Evolutionary conservation across 2,797 vertebrate genomes (phyloP), one percentile per base, ranked within the genome.

Genomic region (Botia kubotai): DNA sequence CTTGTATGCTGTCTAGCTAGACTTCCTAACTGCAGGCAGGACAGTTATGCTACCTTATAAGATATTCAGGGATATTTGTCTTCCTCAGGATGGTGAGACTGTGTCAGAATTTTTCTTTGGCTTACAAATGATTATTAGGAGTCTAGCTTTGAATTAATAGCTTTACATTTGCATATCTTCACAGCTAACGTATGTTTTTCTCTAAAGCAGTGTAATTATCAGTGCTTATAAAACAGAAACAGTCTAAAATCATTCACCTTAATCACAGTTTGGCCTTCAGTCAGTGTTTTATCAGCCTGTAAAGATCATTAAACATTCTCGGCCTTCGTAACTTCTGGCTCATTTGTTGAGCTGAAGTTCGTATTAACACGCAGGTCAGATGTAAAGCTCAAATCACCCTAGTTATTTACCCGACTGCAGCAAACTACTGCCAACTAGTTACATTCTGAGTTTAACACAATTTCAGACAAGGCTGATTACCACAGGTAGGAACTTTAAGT

Each of bases 81-180:
- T 58, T 85, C 89, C 82, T 53, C 85, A 70, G 91, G 91, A 92
- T 93, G 89, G 88, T 93, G 33, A 33, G 33, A 33, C 3, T 33
- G 33, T 33, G 33, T 33, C 33, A 33, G 33, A 33, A 33, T 33
- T 3, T 33, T 33, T 33, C 33, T 33, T 5, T 33, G 33, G 33
- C 33, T 33, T 33, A 3, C 3, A 33, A 3, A 5, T 33, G 33
- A 33, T 33, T 33, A 26, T 26, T 26, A 1, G 23, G 23, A 26
- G 23, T 26, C 33, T 70, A 16, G 43, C 26, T 16, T 26, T 17
- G 7, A 52, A 1, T 0, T 10, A 17, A 70, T 50, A 70, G 48
- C 17, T 52, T 26, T 46, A 0, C 12, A 48, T 23, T 4, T 68
- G 66, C 39, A 46, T 48, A 26, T 48, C 48, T 62, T 58, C 33